Evolutionary conservation across 2,113 vertebrate genomes (phyloP).

Genomic region (Vulpes lagopus): DNA sequence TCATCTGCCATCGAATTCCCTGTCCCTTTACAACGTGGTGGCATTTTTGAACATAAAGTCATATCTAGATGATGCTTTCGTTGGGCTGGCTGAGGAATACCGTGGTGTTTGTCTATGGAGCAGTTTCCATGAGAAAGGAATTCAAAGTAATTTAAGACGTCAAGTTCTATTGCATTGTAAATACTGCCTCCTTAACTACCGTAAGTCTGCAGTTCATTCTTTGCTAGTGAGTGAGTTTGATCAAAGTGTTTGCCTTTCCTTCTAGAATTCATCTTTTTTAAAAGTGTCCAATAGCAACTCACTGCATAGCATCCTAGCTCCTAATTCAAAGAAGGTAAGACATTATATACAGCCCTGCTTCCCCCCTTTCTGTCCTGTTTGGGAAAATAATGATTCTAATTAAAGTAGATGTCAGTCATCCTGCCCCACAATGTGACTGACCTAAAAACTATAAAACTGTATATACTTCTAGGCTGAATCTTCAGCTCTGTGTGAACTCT

Average conservation of each 20-base stretch:
- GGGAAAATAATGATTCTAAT: neutral
- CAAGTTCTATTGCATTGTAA: conserved; percentile 72
- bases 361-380: conserved; percentile 2
- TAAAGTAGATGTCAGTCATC: neutral
- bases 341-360: neutral
- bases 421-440: neutral
- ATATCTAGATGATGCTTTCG: neutral
- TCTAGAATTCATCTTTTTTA: conserved; percentile 14
- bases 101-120: conserved; percentile 57
- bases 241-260: neutral
- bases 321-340: conserved; percentile 71
- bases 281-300: conserved; percentile 63
- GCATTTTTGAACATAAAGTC: neutral
- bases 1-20: neutral
- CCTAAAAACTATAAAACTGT: neutral
- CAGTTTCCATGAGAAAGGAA: conserved; percentile 78
- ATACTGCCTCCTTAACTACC: conserved; percentile 71
- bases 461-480: neutral
- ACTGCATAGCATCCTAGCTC: conserved; percentile 45
- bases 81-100: conserved; percentile 44
- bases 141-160: conserved; percentile 76
- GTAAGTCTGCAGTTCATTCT: conserved; percentile 72
- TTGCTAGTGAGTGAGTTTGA: conserved; percentile 54
- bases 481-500: neutral
- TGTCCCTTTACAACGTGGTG: neutral